A percentile compares a stretch with the other conserved stretches of the same genome.
phyloP scores from a whole-genome alignment of 2,113 vertebrate species.

The Apodemus speciosus region DNA sequence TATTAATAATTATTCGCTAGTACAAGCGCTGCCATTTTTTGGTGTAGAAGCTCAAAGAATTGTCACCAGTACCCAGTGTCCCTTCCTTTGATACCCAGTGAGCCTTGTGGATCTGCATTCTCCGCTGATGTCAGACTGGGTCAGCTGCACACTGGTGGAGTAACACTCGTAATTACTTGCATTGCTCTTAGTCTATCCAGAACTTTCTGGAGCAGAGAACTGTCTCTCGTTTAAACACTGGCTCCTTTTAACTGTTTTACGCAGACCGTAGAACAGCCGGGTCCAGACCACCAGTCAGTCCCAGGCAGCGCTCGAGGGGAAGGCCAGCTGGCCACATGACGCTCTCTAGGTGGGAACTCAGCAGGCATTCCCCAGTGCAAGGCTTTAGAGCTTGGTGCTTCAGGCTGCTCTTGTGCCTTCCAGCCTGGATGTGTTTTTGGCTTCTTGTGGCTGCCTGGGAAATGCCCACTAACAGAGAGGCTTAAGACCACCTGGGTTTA shows the following conservation, averaged over 20 bases:
- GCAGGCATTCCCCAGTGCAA: neutral
- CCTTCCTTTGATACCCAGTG: neutral
- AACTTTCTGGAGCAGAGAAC: neutral
- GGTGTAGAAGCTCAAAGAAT: neutral
- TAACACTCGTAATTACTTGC: neutral
- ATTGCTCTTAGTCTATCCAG: neutral
- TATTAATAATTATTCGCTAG: neutral
- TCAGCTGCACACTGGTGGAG: neutral
- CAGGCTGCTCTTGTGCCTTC: neutral
- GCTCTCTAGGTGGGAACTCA: neutral
- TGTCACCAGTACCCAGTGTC: neutral
- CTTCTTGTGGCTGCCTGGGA: neutral
- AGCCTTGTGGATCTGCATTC: neutral
- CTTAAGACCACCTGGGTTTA: neutral
- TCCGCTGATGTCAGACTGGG: neutral
- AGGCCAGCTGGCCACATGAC: neutral
- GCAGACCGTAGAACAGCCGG: neutral
- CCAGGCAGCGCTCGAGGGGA: neutral
- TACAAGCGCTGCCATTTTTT: neutral
- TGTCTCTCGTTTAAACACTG: neutral
- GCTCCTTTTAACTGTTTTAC: neutral
- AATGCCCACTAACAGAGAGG: neutral
- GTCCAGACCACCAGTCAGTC: neutral
- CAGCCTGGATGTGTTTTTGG: neutral
- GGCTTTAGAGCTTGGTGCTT: neutral